Evolutionary conservation across 37 sponge, comb jelly and placozoan species (phyloP), one percentile per base, ranked within the genome.

Genomic region (Hexactinellida sp.): DNA sequence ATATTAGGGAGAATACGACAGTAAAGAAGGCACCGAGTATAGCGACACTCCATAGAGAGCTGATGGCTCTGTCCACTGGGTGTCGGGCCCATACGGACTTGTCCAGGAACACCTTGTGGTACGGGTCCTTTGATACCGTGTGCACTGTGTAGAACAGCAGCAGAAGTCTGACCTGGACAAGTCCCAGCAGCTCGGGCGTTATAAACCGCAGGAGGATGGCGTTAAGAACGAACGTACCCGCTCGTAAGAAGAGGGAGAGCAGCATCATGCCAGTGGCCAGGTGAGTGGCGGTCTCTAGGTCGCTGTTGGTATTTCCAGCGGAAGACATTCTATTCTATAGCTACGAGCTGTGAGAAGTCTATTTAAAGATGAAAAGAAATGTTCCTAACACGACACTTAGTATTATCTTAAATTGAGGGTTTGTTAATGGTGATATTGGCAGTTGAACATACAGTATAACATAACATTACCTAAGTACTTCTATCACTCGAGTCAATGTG

Each of bases 121-220:
- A 63, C 5, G 76, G 76, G 13, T 63, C 76, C 30, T 63, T 63
- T 21, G 30, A 10, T 10, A 63, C 30, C 76, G 76, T 63, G 34
- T 63, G 76, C 3, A 63, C 13, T 7, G 76, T 63, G 76, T 63
- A 63, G 76, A 63, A 28, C 19, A 63, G 76, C 5, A 63, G 30
- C 13, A 63, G 34, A 7, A 63, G 90, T 93, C 96, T 93, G n/a
- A 95, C 34, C 83, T 95, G 93, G 47, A 95, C 96, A 76, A 95
- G 91, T 35, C 96, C 96, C 83, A 95, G 63, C 36, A 95, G 83
- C 34, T 95, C 91, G 0, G 89, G 87, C 21, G 87, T 86, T 28
- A 95, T 89, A 85, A 82, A 89, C 23, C 96, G 88, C 38, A 95
- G 85, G 13, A 95, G 54, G 36, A 93, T 84, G 10, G 89, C 93